A percentile compares a stretch with the other conserved stretches of the same genome.
Evolutionary conservation across 1,140 invertebrate species (phyloP).

Genomic region (Condylostylus longicornis): DNA sequence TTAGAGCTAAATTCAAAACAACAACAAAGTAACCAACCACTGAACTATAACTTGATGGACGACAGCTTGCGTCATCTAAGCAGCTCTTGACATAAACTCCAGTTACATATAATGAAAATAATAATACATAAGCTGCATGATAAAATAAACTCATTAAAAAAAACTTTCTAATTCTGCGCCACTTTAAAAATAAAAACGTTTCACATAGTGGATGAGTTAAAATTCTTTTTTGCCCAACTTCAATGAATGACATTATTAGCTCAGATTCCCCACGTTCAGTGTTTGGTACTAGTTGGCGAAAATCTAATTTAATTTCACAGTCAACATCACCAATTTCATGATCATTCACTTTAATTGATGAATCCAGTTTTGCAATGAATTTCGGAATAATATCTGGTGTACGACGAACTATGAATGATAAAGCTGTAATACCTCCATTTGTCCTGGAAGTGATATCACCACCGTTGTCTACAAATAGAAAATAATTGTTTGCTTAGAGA

Average conservation of each 20-base stretch:
- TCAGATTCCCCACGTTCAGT: slow-evolving; percentile 49
- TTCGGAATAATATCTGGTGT: slow-evolving; percentile 62
- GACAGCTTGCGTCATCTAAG: slow-evolving; percentile 25
- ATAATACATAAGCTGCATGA: slow-evolving; percentile 54
- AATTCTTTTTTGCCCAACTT: slow-evolving; percentile 57
- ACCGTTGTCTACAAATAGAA: slow-evolving; percentile 41
- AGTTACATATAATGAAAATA: slow-evolving; percentile 54
- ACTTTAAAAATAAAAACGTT: slow-evolving; percentile 67
- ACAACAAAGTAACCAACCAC: slow-evolving; percentile 44
- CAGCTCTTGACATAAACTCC: slow-evolving; percentile 37
- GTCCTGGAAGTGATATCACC: slow-evolving; percentile 68
- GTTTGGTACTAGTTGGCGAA: slow-evolving; percentile 48
- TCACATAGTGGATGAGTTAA: slow-evolving; percentile 67
- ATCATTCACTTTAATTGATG: slow-evolving; percentile 58
- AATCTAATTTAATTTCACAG: slow-evolving; percentile 64
- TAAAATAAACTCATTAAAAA: slow-evolving; percentile 65
- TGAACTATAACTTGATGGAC: slow-evolving; percentile 34
- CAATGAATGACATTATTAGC: slow-evolving; percentile 54
- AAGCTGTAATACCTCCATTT: slow-evolving; percentile 59
- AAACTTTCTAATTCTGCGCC: slow-evolving; percentile 67
- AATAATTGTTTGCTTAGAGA: not conserved
- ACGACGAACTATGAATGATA: slow-evolving; percentile 63
- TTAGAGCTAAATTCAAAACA: slow-evolving; percentile 42
- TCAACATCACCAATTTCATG: slow-evolving; percentile 70
- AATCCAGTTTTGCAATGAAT: slow-evolving; percentile 55